Evolutionary conservation across 2,888 invertebrate genomes (phyloP).

Genomic region (Megalurothrips usitatus): DNA sequence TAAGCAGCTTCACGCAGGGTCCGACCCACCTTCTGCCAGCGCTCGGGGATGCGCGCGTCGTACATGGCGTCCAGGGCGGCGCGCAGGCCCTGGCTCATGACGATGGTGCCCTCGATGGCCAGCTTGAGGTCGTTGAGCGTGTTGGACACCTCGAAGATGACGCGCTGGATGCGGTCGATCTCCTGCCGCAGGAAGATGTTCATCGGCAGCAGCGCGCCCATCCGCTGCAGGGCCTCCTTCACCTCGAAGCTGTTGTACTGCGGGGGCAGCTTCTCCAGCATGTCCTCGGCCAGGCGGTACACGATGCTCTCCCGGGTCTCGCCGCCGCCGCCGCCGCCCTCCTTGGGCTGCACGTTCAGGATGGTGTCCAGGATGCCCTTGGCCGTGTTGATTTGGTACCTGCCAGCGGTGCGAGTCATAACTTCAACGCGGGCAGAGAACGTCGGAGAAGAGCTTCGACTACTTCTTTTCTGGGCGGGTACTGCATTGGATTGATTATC

Average conservation of each 20-base stretch:
- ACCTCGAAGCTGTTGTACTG: constrained; percentile 86
- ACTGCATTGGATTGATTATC: no score
- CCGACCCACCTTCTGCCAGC: constrained; percentile 74
- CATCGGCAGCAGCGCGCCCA: constrained; percentile 92
- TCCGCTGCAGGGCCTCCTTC: constrained; percentile 78
- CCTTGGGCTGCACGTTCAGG: constrained; percentile 94
- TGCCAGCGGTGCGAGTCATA: constrained; percentile 39
- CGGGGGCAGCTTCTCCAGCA: constrained; percentile 79
- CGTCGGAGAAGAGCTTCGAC: no score
- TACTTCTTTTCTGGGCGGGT: no score
- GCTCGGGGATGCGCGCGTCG: constrained; percentile 87
- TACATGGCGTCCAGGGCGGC: constrained; percentile 94
- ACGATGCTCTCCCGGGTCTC: constrained; percentile 91
- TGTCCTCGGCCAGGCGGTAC: constrained; percentile 87
- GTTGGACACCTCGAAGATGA: constrained; percentile 62
- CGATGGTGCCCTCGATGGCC: constrained; percentile 95
- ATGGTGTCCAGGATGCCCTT: constrained; percentile 91
- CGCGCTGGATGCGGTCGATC: constrained; percentile 76
- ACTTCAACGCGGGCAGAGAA: no score
- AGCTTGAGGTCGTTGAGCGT: constrained; percentile 85
- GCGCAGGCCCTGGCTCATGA: constrained; percentile 87
- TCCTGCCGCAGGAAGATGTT: constrained; percentile 84
- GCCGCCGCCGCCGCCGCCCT: constrained; percentile 83
- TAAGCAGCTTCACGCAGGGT: no score
- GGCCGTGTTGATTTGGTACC: constrained; percentile 92